These are phyloP conservation scores for Vollenhovia emeryi DNA, from an alignment of 1,140 invertebrate genomes.

Conservation along the genomic window DNA sequence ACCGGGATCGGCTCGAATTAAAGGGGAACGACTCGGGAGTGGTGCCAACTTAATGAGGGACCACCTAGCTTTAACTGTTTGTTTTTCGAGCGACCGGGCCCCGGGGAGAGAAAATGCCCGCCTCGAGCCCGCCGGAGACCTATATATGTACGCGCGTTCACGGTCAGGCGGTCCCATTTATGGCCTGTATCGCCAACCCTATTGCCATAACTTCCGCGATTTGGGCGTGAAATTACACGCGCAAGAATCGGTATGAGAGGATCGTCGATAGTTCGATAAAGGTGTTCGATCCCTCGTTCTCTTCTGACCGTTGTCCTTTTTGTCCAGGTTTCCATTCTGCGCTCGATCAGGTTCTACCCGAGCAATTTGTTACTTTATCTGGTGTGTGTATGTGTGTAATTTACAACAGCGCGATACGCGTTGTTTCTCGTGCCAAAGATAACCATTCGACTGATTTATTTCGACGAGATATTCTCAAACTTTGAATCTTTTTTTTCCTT, in stretches of 20 bases:
- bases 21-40: constrained; percentile 70
- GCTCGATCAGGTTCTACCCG: constrained; percentile 5
- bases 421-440: constrained; percentile 33
- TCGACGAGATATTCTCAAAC: background rate
- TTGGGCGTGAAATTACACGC: constrained; percentile 74
- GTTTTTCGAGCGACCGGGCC: constrained; percentile 68
- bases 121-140: background rate
- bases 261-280: constrained; percentile 65
- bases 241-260: constrained; percentile 58
- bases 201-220: constrained; percentile 74
- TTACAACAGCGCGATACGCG: constrained; percentile 19
- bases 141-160: constrained; percentile 36
- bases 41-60: constrained; percentile 79
- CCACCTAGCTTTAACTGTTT: constrained; percentile 76
- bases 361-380: constrained; percentile 54
- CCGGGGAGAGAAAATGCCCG: constrained; percentile 58
- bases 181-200: constrained; percentile 64
- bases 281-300: constrained; percentile 41
- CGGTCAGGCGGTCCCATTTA: constrained; percentile 65
- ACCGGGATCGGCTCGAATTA: constrained; percentile 66
- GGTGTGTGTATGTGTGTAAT: constrained; percentile 9
- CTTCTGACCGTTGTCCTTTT: background rate
- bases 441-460: constrained; percentile 30
- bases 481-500: background rate
- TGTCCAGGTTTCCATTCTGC: constrained; percentile 27